A percentile compares a stretch with the other conserved stretches of the same genome.
Evolutionary conservation across 2,113 vertebrate genomes (phyloP).

Genomic region (Anas platyrhynchos): DNA sequence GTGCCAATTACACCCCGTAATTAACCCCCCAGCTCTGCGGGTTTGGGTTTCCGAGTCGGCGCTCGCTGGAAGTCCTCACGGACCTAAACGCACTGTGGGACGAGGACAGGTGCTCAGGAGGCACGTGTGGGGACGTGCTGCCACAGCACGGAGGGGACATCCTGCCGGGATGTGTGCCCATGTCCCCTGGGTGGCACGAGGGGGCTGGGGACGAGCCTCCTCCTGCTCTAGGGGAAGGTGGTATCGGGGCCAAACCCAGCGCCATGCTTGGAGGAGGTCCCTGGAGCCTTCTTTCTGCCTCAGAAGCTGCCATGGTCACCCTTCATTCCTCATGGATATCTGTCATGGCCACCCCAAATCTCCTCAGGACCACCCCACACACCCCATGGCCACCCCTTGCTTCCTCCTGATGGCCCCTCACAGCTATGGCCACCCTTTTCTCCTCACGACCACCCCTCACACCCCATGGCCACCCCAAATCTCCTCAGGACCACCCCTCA

Average conservation of each 20-base stretch:
- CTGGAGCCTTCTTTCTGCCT: neutral
- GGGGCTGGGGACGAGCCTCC: neutral
- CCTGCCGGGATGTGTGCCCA: too few species aligned
- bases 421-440: too few species aligned
- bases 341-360: too few species aligned
- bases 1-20: neutral
- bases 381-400: neutral
- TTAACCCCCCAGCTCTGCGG: neutral
- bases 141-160: neutral
- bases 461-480: too few species aligned
- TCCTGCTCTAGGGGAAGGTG: neutral
- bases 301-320: neutral
- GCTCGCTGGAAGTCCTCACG: neutral
- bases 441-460: too few species aligned
- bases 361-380: neutral
- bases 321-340: too few species aligned
- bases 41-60: neutral
- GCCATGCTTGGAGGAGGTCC: neutral
- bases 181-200: too few species aligned
- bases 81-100: neutral
- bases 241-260: neutral
- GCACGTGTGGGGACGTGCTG: fast-evolving
- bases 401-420: too few species aligned
- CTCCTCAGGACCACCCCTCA: neutral
- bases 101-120: neutral